Evolutionary conservation across 2,888 invertebrate genomes (phyloP).

Genomic region (Rhagonycha lutea): DNA sequence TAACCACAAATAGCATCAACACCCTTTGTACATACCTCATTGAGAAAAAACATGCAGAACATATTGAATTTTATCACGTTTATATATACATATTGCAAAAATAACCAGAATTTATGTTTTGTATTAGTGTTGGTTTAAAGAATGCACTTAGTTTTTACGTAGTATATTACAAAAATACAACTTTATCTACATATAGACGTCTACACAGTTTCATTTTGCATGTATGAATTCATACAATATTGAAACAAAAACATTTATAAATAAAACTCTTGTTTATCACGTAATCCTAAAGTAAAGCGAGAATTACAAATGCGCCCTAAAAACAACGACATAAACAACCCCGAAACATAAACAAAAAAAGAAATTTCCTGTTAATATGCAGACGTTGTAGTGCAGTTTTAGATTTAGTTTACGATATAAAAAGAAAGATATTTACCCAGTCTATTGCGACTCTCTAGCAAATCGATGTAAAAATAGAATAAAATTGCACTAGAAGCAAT

Average conservation of each 20-base stretch:
- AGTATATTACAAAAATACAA: neutral
- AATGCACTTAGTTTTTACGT: neutral
- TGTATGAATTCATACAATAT: neutral
- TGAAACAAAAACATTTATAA: neutral
- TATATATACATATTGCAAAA: neutral
- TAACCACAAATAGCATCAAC: neutral
- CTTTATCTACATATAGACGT: neutral
- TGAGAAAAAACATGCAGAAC: neutral
- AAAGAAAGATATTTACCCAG: slow-evolving; percentile 2
- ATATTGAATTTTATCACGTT: neutral
- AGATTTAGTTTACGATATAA: slow-evolving; percentile 13
- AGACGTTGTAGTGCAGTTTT: slow-evolving; percentile 9
- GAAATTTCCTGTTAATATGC: slow-evolving; percentile 16
- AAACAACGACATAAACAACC: neutral
- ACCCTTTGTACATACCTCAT: neutral
- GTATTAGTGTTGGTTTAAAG: neutral
- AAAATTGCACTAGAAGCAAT: neutral
- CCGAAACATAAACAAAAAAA: slow-evolving; percentile 1
- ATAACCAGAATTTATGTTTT: neutral
- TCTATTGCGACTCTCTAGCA: neutral
- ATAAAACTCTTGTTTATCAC: neutral
- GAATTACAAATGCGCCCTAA: neutral
- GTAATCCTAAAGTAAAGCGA: neutral
- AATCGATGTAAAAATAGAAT: neutral
- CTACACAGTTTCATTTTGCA: neutral